Conservation (phyloP, 2,797 vertebrate species). For the Lemur catta region DNA sequence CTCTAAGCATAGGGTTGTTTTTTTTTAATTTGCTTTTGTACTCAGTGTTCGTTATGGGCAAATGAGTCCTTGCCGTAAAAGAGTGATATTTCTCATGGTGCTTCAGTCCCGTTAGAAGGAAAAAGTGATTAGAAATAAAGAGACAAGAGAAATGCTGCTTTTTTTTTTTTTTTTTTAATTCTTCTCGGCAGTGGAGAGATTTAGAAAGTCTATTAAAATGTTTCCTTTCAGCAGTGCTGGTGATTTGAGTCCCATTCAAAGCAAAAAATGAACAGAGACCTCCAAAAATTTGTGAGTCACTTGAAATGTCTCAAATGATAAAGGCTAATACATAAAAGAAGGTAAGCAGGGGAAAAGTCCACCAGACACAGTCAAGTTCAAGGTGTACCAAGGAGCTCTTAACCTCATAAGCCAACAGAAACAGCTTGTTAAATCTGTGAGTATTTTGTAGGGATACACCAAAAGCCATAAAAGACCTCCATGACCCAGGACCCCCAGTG, state of each 20-base stretch:
- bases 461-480: background rate
- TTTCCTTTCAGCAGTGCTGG: conserved; percentile 64
- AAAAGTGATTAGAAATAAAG: conserved; percentile 74
- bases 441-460: conserved; percentile 50
- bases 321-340: conserved; percentile 64
- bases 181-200: conserved; percentile 68
- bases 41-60: conserved; percentile 82
- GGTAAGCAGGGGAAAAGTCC: background rate
- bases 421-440: background rate
- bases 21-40: conserved; percentile 82
- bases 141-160: conserved; percentile 68
- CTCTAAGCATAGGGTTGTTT: conserved; percentile 73
- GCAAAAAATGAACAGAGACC: conserved; percentile 64
- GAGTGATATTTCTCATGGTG: conserved; percentile 74
- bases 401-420: conserved; percentile 34
- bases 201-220: conserved; percentile 70
- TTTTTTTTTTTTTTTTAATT: conserved; percentile 18
- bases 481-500: background rate
- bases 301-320: conserved; percentile 55
- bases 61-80: conserved; percentile 77
- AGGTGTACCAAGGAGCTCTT: background rate
- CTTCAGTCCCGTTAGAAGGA: conserved; percentile 75
- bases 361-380: conserved; percentile 29
- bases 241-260: conserved; percentile 68
- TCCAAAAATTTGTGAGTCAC: conserved; percentile 54